Percentiles rank a stretch among this genome's conserved stretches.
These are phyloP conservation scores for Crotalus viridis DNA, from an alignment of 2,113 vertebrate genomes.

Conservation along the genomic window DNA sequence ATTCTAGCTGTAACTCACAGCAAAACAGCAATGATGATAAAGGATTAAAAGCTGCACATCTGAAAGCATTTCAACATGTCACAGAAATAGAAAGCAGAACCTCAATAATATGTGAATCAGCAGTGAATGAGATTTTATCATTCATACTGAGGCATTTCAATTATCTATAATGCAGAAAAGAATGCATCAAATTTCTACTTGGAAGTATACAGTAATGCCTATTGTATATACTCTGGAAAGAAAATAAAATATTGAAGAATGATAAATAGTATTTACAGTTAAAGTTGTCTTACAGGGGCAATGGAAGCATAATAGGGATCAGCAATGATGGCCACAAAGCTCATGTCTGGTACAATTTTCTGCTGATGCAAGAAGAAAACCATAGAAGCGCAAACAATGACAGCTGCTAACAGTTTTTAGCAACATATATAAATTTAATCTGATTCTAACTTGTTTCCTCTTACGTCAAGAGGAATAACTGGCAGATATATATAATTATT, in stretches of 20 bases:
- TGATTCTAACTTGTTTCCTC: background rate
- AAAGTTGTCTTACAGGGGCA: background rate
- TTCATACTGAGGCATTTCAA: background rate
- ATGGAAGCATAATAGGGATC: background rate
- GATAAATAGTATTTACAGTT: background rate
- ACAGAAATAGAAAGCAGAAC: background rate
- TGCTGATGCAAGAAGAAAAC: background rate
- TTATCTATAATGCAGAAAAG: background rate
- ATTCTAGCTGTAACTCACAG: background rate
- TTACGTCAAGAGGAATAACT: background rate
- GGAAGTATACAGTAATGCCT: background rate
- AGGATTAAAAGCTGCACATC: background rate
- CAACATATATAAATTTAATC: background rate
- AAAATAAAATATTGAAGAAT: background rate
- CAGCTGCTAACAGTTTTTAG: background rate
- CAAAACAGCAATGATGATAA: background rate
- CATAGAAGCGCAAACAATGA: background rate
- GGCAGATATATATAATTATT: background rate
- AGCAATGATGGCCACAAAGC: background rate
- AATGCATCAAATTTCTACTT: background rate
- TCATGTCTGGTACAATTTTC: background rate
- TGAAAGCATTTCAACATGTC: background rate
- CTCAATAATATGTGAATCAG: background rate
- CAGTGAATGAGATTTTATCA: background rate
- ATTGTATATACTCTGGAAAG: background rate